phyloP scores from a whole-genome alignment of 2,113 vertebrate genomes.

The Oncorhynchus keta region DNA sequence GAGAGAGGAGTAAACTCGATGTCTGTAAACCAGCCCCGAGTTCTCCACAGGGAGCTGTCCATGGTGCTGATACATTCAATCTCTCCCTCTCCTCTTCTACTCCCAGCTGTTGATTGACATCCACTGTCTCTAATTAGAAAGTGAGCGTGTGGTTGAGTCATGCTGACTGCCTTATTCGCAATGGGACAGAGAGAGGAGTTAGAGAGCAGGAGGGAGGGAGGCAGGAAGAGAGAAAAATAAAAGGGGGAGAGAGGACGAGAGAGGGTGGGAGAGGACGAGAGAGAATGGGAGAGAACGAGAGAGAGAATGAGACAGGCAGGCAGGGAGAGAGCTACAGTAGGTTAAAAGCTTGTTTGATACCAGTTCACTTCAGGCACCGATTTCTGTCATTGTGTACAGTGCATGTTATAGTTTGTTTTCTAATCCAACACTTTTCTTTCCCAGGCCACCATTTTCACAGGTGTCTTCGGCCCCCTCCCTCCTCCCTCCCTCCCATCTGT shows the following conservation, averaged over 20 bases:
- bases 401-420: not conserved
- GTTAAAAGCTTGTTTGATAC: slow-evolving; percentile 66
- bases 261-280: not conserved
- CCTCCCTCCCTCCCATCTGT: not conserved
- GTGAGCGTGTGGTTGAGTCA: slow-evolving; percentile 52
- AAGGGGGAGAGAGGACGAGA: not conserved
- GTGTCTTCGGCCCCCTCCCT: not conserved
- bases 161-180: slow-evolving; percentile 51
- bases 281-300: not conserved
- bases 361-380: slow-evolving; percentile 52
- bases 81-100: not conserved
- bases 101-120: slow-evolving; percentile 63
- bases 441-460: not conserved
- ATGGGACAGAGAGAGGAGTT: slow-evolving; percentile 36
- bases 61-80: slow-evolving; percentile 53
- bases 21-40: slow-evolving; percentile 36
- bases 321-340: not conserved
- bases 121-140: slow-evolving; percentile 66
- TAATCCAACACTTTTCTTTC: not conserved
- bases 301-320: slow-evolving; percentile 12
- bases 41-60: slow-evolving; percentile 57
- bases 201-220: not conserved
- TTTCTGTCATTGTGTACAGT: not conserved
- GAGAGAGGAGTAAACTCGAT: slow-evolving; percentile 39
- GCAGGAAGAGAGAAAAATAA: not conserved